Evolutionary conservation across 2,113 vertebrate species (phyloP).

Genomic region (Jaculus jaculus): DNA sequence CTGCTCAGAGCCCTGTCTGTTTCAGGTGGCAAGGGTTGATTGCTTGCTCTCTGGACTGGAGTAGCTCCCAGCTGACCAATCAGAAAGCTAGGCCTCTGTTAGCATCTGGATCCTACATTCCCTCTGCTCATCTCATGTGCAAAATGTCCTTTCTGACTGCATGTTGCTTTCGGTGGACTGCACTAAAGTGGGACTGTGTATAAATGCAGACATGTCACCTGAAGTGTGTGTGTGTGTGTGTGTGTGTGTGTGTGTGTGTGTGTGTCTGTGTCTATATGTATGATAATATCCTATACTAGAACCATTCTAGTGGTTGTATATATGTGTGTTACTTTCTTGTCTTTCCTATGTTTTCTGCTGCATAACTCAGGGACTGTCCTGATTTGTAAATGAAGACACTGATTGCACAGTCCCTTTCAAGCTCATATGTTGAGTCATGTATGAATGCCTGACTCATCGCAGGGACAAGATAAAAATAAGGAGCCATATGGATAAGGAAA

Average conservation of each 20-base stretch:
- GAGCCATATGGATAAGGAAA: conserved; percentile 21
- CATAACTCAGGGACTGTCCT: neutral
- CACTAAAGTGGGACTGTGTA: neutral
- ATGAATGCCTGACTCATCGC: conserved; percentile 1
- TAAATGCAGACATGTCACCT: neutral
- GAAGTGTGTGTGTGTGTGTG: neutral
- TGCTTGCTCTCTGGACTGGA: neutral
- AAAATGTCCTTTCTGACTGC: neutral
- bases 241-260: neutral
- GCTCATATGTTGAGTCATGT: conserved; percentile 43
- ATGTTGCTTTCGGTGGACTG: neutral
- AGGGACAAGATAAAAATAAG: conserved; percentile 55
- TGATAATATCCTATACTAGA: neutral
- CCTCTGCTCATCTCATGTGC: neutral
- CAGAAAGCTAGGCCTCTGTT: neutral
- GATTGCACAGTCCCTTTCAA: neutral
- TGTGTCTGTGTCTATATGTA: neutral
- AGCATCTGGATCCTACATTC: neutral
- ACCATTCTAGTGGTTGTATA: neutral
- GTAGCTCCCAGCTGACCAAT: neutral
- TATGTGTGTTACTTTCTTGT: neutral
- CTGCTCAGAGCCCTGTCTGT: neutral
- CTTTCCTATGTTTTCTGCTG: neutral
- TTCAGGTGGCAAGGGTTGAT: neutral
- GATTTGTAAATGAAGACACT: conserved; percentile 9